Evolutionary conservation across 1,140 invertebrate genomes (phyloP).

Genomic region (Plectrocnemia conspersa): DNA sequence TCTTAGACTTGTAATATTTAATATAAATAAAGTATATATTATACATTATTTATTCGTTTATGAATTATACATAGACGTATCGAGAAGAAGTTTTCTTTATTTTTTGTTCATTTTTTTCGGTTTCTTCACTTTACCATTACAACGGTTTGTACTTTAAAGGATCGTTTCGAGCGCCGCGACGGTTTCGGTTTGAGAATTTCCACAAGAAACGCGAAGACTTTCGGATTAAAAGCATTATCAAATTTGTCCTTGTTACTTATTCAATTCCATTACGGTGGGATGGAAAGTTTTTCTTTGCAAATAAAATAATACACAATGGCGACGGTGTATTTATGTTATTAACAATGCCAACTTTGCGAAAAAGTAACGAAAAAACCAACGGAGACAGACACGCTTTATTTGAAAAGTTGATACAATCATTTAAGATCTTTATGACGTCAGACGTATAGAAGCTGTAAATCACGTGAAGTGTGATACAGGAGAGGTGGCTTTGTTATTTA

Average conservation of each 20-base stretch:
- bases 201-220: background rate
- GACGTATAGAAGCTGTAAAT: too few species aligned
- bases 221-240: constrained; percentile 3
- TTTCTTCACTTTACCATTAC: constrained; percentile 1
- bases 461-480: too few species aligned
- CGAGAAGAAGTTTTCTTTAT: too few species aligned
- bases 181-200: background rate
- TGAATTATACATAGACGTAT: background rate
- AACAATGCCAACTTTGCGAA: background rate
- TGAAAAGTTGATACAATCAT: too few species aligned
- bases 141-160: constrained; percentile 4
- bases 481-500: too few species aligned
- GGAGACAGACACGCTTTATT: too few species aligned
- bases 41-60: background rate
- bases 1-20: too few species aligned
- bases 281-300: constrained; percentile 1
- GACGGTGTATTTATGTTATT: background rate
- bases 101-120: too few species aligned
- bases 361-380: too few species aligned
- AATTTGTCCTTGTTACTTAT: constrained; percentile 4
- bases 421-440: too few species aligned
- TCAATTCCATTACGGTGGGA: constrained; percentile 5
- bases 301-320: constrained; percentile 9
- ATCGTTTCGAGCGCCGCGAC: background rate
- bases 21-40: too few species aligned